phyloP scores from a whole-genome alignment of 2,888 invertebrate species.

The Eledone cirrhosa region DNA sequence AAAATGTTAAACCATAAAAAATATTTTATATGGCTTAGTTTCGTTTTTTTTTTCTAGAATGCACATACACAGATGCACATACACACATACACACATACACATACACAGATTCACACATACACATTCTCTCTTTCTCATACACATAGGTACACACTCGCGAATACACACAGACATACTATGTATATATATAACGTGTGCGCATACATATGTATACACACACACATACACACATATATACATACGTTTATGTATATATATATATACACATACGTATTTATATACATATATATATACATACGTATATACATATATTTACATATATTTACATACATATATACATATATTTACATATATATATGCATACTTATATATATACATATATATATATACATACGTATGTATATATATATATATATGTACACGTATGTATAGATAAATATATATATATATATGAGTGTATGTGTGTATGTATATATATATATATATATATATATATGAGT shows the following conservation, averaged over 20 bases:
- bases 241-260: not conserved
- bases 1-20: no score
- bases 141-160: not conserved
- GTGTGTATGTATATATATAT: not conserved
- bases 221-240: not conserved
- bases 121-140: not conserved
- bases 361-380: conserved; percentile 12
- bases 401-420: not conserved
- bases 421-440: not conserved
- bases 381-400: not conserved
- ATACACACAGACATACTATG: not conserved
- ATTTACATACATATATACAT: not conserved
- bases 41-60: not conserved
- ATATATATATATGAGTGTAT: not conserved
- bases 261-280: not conserved
- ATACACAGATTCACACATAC: not conserved
- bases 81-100: not conserved
- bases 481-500: not conserved
- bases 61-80: not conserved
- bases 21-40: no score
- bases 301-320: conserved; percentile 4
- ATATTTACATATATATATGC: not conserved
- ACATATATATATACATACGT: not conserved
- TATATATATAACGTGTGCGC: not conserved
- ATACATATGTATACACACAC: not conserved